phyloP scores from a whole-genome alignment of 92 coral and sea anemone genomes.

The Epizoanthus stellaris region DNA sequence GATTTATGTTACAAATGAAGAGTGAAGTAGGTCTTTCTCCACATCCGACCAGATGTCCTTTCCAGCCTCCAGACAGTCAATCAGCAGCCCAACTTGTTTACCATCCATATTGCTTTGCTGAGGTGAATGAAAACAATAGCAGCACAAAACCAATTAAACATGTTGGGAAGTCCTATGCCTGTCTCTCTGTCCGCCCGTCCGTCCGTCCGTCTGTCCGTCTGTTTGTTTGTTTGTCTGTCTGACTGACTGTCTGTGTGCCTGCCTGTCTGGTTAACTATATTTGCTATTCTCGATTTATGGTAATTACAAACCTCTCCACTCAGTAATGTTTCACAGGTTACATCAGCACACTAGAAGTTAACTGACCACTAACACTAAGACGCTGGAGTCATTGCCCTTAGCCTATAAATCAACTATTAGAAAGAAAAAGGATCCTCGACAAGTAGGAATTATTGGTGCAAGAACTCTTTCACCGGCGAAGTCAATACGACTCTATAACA shows the following conservation, averaged over 20 bases:
- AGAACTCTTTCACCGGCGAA: no score
- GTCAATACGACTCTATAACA: no score
- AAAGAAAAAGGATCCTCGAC: no score
- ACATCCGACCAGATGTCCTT: slow-evolving; percentile 80
- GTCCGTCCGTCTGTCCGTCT: not conserved
- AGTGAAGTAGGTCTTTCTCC: slow-evolving; percentile 66
- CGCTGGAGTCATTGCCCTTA: no score
- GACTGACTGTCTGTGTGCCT: not conserved
- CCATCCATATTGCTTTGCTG: slow-evolving; percentile 69
- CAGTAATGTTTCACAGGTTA: no score
- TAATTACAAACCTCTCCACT: no score
- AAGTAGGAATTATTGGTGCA: no score
- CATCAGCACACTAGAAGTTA: no score
- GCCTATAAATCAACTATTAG: no score
- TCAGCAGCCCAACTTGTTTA: slow-evolving; percentile 62
- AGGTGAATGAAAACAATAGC: not conserved
- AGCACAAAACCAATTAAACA: not conserved
- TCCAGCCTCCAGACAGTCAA: slow-evolving; percentile 78
- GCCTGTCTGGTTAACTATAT: not conserved
- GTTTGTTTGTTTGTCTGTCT: not conserved
- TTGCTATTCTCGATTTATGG: no score
- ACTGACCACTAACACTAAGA: no score
- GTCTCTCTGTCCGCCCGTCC: not conserved
- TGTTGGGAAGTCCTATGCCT: not conserved
- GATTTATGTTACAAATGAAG: slow-evolving; percentile 18